Base-by-base conservation (phyloP, 2,113 vertebrate species). In the Cnemophilus loriae region DNA sequence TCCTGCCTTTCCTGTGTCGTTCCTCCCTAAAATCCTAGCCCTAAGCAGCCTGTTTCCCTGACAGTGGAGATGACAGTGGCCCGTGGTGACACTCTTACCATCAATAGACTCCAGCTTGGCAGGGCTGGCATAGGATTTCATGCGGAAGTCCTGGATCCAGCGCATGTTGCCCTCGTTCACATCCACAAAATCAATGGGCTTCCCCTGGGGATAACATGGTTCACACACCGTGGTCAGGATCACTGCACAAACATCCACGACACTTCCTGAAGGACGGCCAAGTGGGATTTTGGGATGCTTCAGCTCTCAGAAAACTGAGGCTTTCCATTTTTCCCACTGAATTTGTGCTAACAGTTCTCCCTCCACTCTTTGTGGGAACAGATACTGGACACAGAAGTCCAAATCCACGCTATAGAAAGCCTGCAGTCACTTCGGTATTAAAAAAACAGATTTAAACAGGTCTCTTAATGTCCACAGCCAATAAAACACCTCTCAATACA, bases 101-200 rank as follows among this genome's bases (percentile, higher is more conserved):
- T 99, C 99, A 4, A 99, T 99, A 15, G 99, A 99, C 96, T 99
- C 99, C 52, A 99, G 95, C 97, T 99, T 99, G 90, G 99, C 99
- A 0, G 99, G 99, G 90, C 76, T 99, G 30, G 99, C 98, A 0
- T 99, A 99, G 2, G 99, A 98, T 92, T 99, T 99, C 74, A 99
- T 96, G 11, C 98, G 98, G 79, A 99, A 99, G 96, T 99, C 99
- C 95, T 99, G 99, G 91, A 99, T 98, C 99, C 99, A 99, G 92
- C 99, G 98, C 1, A 96, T n/a, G 9, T 98, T 99, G 96, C 95
- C 98, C 69, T 99, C 99, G 1, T 98, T 98, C 42, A 99, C 97
- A 9, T 98, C 99, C 53, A 97, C 97, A 79, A 99, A 99, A 79
- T 99, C 99, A 47, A 99, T 98, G 7, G 98, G 59, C 91, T 99